These are phyloP conservation scores for Benthosema pterotum DNA, from an alignment of 2,797 vertebrate species.

Conservation along the genomic window DNA sequence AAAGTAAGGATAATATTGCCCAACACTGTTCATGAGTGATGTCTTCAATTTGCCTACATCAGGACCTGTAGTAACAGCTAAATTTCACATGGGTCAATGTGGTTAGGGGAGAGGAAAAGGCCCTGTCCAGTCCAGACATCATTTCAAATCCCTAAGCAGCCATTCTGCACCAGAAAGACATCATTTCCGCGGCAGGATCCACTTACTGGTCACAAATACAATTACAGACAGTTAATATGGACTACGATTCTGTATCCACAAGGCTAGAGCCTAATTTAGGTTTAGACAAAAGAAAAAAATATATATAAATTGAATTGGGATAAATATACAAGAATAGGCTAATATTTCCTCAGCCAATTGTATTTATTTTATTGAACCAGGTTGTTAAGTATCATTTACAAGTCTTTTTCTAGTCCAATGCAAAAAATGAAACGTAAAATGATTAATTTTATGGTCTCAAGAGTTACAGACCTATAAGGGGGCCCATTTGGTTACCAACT, in stretches of 20 bases:
- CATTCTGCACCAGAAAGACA: slow-evolving; percentile 55
- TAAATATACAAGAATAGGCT: slow-evolving; percentile 11
- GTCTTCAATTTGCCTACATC: slow-evolving; percentile 14
- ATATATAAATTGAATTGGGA: slow-evolving; percentile 5
- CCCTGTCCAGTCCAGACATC: slow-evolving; percentile 48
- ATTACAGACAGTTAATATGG: slow-evolving; percentile 54
- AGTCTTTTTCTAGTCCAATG: too few species aligned
- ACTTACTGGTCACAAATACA: slow-evolving; percentile 57
- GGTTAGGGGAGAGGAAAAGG: slow-evolving; percentile 13
- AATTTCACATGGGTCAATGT: slow-evolving; percentile 33
- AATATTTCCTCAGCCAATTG: neutral
- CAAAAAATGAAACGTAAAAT: too few species aligned
- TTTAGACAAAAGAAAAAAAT: slow-evolving; percentile 8
- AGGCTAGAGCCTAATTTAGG: slow-evolving; percentile 20
- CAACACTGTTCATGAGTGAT: neutral
- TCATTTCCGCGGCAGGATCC: slow-evolving; percentile 71
- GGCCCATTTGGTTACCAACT: too few species aligned
- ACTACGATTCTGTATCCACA: slow-evolving; percentile 29
- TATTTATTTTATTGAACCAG: neutral
- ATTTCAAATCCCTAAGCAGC: slow-evolving; percentile 40
- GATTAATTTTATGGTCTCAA: too few species aligned
- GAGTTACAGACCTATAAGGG: too few species aligned
- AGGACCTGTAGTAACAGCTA: slow-evolving; percentile 24
- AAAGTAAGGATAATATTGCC: too few species aligned
- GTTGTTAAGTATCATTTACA: too few species aligned